Base-by-base conservation (phyloP, 2,888 invertebrate species). In the Chalcis sispes region DNA sequence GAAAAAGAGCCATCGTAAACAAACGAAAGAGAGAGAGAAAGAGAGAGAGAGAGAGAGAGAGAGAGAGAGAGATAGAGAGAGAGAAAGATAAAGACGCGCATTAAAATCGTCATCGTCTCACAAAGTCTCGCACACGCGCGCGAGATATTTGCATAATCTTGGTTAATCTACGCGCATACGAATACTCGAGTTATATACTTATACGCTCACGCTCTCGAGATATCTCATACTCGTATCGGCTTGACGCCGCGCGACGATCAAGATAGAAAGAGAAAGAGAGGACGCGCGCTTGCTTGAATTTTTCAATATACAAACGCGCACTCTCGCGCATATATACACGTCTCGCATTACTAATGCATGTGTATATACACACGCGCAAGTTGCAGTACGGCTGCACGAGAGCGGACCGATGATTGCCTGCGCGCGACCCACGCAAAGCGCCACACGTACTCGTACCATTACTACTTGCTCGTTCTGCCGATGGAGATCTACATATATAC, bases 301-400 rank as follows among this genome's bases (percentile, higher is more conserved):
- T 32, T 56, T 56, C 32, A 7, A 29, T 29, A 2, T 20, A 7
- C 20, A 5, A 7, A 7, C 0, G 23, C 29, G 27, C 48, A 13
- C 29, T 5, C 1, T 20, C 32, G 32, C 29, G 5, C 32, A n/a
- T n/a, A 18, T 32, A 40, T 18, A 18, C 48, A 10, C 10, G 18
- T 25, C 7, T n/a, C n/a, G n/a, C n/a, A n/a, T n/a, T n/a, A n/a
- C n/a, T n/a, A n/a, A 10, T 48, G 15, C 20, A 32, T 32, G 7
- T 18, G 18, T 32, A 10, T 27, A 10, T 18, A 18, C 10, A 27
- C 4, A 15, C 29, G 56, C 25, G 54, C 27, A 8, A 29, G 32
- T 56, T 32, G 56, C 56, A n/a, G 56, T 10, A 32, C 32, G 7
- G 50, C 50, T 50, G 36, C 50, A 25, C 46, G 50, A 20, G 50